These are phyloP conservation scores for Linyphia triangularis DNA, from an alignment of 2,888 invertebrate species.

Conservation along the genomic window DNA sequence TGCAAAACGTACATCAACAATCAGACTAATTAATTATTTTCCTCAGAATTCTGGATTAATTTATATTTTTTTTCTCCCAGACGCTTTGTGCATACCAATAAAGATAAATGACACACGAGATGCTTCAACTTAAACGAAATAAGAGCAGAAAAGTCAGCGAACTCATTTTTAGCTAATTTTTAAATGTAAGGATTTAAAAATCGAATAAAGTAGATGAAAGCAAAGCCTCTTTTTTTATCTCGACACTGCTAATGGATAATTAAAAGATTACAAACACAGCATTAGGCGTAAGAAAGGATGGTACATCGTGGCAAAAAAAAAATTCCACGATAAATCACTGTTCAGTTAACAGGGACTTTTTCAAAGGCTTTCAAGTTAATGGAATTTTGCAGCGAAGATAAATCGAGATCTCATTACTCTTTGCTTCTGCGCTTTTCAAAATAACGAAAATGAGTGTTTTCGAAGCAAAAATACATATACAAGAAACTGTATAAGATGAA, in stretches of 20 bases:
- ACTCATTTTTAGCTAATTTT: not conserved
- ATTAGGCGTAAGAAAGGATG: constrained; percentile 1
- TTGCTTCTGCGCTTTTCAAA: not conserved
- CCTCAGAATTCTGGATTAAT: too few relatives aligned
- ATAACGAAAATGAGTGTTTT: not conserved
- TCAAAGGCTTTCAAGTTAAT: constrained; percentile 34
- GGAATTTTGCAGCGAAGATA: constrained; percentile 29
- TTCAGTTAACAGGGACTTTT: constrained; percentile 22
- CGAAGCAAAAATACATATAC: not conserved
- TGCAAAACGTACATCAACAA: not conserved
- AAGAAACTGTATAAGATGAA: not conserved
- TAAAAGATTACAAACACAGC: constrained; percentile 33
- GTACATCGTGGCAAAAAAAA: not conserved
- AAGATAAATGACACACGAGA: not conserved
- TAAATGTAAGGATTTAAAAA: not conserved
- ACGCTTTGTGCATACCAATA: not conserved
- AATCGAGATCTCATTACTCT: constrained; percentile 17
- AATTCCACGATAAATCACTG: constrained; percentile 23
- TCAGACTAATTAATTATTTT: not conserved
- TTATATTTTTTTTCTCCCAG: not conserved
- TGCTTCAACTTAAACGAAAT: not conserved
- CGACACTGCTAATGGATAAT: constrained; percentile 40
- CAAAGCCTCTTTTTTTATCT: not conserved
- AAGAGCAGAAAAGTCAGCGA: not conserved
- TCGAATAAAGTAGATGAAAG: not conserved